Evolutionary conservation across 2,888 invertebrate genomes (phyloP).

Genomic region (Sicus ferrugineus): DNA sequence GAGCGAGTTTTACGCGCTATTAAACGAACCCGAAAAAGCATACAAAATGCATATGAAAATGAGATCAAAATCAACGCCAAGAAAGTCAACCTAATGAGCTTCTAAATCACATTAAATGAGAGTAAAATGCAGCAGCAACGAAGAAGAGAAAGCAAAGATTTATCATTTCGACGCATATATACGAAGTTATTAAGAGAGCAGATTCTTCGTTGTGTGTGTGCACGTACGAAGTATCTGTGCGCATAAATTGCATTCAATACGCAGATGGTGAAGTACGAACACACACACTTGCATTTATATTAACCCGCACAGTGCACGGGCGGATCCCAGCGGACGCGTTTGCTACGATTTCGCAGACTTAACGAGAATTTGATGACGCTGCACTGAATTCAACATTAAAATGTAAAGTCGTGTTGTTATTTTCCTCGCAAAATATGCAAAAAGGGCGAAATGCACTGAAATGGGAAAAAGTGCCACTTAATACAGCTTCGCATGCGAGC

Average conservation of each 20-base stretch:
- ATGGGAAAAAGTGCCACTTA: not conserved
- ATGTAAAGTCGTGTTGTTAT: slow-evolving; percentile 29
- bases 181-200: not conserved
- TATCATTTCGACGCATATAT: slow-evolving; percentile 15
- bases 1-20: no score
- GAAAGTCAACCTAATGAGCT: not conserved
- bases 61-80: not conserved
- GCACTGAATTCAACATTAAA: slow-evolving; percentile 48
- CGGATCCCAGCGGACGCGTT: slow-evolving; percentile 33
- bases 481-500: slow-evolving; percentile 19
- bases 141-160: slow-evolving; percentile 9
- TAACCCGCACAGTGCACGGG: not conserved
- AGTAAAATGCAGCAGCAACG: not conserved
- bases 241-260: slow-evolving; percentile 35
- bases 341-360: slow-evolving; percentile 45
- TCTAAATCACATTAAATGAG: slow-evolving; percentile 10
- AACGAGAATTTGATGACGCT: slow-evolving; percentile 57
- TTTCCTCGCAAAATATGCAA: slow-evolving; percentile 16
- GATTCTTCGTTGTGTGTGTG: not conserved
- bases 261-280: not conserved
- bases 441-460: slow-evolving; percentile 13
- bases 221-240: slow-evolving; percentile 1
- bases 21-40: not conserved
- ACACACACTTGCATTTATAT: slow-evolving; percentile 2
- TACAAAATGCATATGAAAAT: not conserved